Percentiles rank a stretch among this genome's conserved stretches.
phyloP scores from a whole-genome alignment of 2,113 vertebrate genomes.

The Tachysurus fulvidraco region DNA sequence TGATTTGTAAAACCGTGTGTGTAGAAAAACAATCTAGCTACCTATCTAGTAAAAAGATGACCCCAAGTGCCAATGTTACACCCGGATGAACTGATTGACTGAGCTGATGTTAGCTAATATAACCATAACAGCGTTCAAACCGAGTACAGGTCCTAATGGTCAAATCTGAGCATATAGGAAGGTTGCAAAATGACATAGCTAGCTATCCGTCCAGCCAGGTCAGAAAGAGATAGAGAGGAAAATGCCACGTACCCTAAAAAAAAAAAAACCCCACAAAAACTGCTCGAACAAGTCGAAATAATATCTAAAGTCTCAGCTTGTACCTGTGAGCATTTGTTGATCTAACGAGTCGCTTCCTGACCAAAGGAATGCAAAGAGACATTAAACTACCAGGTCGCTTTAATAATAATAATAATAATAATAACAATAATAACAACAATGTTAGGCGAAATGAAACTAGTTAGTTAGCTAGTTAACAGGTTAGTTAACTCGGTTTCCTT shows the following conservation, averaged over 20 bases:
- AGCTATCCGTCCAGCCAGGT: conserved; percentile 42
- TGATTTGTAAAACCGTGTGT: neutral
- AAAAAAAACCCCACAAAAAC: neutral
- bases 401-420: neutral
- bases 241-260: neutral
- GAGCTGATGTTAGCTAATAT: conserved; percentile 76
- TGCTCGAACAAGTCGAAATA: too few relatives aligned
- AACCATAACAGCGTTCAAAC: conserved; percentile 66
- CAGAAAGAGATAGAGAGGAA: conserved; percentile 25
- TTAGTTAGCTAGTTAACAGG: neutral
- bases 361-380: neutral
- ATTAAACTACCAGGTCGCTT: neutral
- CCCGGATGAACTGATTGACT: conserved; percentile 29
- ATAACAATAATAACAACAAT: too few relatives aligned
- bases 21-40: conserved; percentile 32
- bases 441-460: neutral
- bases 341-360: conserved; percentile 2
- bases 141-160: conserved; percentile 67
- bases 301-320: neutral
- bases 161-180: conserved; percentile 65
- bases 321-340: neutral
- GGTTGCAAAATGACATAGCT: conserved; percentile 71
- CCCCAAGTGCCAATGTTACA: conserved; percentile 41
- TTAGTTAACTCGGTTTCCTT: neutral
- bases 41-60: conserved; percentile 52